Base-by-base conservation (phyloP, 2,113 vertebrate genomes). In the Antigone vipio region DNA sequence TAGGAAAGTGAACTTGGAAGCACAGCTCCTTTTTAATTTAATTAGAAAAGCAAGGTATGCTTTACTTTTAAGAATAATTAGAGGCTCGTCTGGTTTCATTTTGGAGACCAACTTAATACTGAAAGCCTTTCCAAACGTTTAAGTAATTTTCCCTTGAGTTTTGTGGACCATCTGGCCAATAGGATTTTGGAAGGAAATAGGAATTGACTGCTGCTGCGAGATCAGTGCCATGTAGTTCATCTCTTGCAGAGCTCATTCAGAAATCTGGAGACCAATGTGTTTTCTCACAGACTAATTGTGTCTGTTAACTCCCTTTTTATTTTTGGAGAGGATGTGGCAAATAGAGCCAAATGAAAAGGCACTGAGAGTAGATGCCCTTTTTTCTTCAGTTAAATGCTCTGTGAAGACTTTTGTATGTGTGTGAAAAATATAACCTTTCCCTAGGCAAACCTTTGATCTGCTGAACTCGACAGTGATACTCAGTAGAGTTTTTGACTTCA, bases 91-190 rank as follows among this genome's bases (percentile, higher is more conserved):
- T 93, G 52, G n/a, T 93, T 94, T 96, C 47, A 64, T 94, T 86
- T 83, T 92, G 63, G 84, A 91, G 52, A 92, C 59, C 42, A 75
- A n/a, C 45, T 66, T 92, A 91, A 77, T 42, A 26, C 66, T 75
- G 91, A 85, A 93, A 96, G 34, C 55, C 42, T 82, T 95, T 94
- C 86, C 77, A 92, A 79, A 82, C 9, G 6, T 63, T 81, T 72
- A 67, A 95, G 74, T 95, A 80, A 68, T 87, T 91, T 72, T 87
- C 95, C 81, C 95, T 71, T 42, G 87, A 87, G 91, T 81, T 92
- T 89, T 91, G 58, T 78, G 45, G 34, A 85, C 92, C 87, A 96
- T 93, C 89, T 96, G 94, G 92, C 91, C 95, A 92, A 19, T 75
- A 92, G 95, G 64, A 76, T 94, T 96, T 91, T 96, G 91, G 94